Evolutionary conservation across 2,797 vertebrate genomes (phyloP), one percentile per base, ranked within the genome.

Genomic region (Chelonia mydas): DNA sequence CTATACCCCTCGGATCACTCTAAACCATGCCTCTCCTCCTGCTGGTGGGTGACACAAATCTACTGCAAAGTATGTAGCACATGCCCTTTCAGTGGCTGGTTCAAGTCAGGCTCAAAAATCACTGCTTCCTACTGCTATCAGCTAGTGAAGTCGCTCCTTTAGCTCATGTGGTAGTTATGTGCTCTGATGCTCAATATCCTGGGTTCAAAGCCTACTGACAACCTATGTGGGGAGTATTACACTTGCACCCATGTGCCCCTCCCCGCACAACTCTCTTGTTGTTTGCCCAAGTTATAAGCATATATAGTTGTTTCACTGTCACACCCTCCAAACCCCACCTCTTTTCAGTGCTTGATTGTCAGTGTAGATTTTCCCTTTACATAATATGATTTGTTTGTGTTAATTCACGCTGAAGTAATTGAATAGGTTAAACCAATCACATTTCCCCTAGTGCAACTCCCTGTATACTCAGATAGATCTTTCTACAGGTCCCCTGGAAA

Each of bases 91-190:
- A 19, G 27, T 68, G 37, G 50, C 84, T 91, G 51, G 72, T 45
- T 31, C 3, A 2, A 54, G 21, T 54, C 54, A 54, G 54, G 54
- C 4, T 16, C 55, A 57, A 11, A 1, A 0, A 80, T 88, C 47
- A 65, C 25, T 87, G 11, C 53, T 82, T 2, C 16, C 3, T 27
- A 28, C 12, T 37, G 86, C 55, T 53, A 13, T 11, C 19, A 65
- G 0, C 0, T 81, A 27, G 7, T 5, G 81, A 31, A 16, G 4
- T 53, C 11, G n/a, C 37, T 8, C 21, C 77, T 79, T 0, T 0
- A 53, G 6, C 45, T 76, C 25, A 47, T 47, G 11, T 47, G 23
- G 23, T 76, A 74, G 41, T 13, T 76, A 25, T 28, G 25, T 76
- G 25, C 45, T 27, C 23, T 47, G 41, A 7, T 47, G 41, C 25